phyloP scores from a whole-genome alignment of 2,797 vertebrate genomes.

The Manis javanica region DNA sequence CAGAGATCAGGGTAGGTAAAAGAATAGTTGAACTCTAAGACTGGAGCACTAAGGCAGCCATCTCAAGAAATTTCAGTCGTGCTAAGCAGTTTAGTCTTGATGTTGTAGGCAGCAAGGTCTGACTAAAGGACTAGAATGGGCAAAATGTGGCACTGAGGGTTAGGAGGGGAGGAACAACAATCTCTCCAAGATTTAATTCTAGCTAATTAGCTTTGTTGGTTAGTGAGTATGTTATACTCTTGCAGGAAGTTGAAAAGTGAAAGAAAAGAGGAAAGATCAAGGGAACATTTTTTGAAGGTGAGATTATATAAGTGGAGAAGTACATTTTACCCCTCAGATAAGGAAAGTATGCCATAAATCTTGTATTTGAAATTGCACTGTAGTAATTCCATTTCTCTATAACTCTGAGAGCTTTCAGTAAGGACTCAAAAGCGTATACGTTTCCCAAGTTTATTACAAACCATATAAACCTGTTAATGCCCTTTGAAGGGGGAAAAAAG shows the following conservation, averaged over 20 bases:
- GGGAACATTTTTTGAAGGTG: neutral
- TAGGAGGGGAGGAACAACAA: neutral
- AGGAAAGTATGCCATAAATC: neutral
- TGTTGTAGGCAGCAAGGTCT: neutral
- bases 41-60: neutral
- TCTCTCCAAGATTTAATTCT: neutral
- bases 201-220: neutral
- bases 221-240: neutral
- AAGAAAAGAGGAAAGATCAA: neutral
- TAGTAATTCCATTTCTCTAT: neutral
- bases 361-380: conserved; percentile 1
- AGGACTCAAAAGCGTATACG: neutral
- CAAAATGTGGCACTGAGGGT: neutral
- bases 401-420: conserved; percentile 19
- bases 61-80: neutral
- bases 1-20: neutral
- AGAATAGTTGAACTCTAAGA: neutral
- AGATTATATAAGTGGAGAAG: neutral
- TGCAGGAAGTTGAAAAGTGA: neutral
- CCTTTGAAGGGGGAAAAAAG: neutral
- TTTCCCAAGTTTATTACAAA: conserved; percentile 18
- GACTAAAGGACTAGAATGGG: neutral
- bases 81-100: neutral
- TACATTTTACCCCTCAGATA: neutral
- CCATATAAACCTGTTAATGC: conserved; percentile 1